Evolutionary conservation across 2,888 invertebrate species (phyloP).

Genomic region (Ophion slaviceki): DNA sequence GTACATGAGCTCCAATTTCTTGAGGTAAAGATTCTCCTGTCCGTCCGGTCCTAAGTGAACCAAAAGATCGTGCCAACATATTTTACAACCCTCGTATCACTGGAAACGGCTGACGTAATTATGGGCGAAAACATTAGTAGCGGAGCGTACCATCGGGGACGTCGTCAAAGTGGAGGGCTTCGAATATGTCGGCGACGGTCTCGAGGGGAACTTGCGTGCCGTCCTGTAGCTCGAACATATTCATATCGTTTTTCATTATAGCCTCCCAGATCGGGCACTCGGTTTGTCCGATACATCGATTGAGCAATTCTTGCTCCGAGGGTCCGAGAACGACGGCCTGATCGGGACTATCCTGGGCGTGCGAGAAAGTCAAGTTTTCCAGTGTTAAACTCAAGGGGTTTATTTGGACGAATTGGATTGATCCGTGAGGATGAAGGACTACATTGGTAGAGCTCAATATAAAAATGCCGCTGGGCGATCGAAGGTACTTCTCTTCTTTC

Average conservation of each 20-base stretch:
- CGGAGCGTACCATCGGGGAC: constrained; percentile 82
- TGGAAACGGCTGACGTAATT: not conserved
- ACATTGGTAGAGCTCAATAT: not conserved
- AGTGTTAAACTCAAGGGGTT: not conserved
- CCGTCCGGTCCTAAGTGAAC: constrained; percentile 74
- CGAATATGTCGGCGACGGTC: constrained; percentile 82
- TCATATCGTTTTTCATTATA: constrained; percentile 65
- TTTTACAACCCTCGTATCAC: not conserved
- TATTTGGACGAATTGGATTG: not conserved
- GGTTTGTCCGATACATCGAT: constrained; percentile 55
- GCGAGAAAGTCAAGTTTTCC: constrained; percentile 1
- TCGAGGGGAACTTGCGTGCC: constrained; percentile 81
- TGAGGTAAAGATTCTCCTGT: constrained; percentile 78
- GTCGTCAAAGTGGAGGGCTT: constrained; percentile 85
- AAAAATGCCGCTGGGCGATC: not conserved
- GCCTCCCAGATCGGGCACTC: constrained; percentile 64
- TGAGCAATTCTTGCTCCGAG: constrained; percentile 54
- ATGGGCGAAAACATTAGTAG: not conserved
- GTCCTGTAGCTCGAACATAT: constrained; percentile 77
- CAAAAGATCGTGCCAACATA: not conserved
- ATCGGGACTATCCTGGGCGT: constrained; percentile 54
- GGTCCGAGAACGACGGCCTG: constrained; percentile 55
- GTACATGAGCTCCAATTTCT: constrained; percentile 76
- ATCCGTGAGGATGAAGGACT: not conserved
- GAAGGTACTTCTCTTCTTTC: constrained; percentile 1